Base-by-base conservation (phyloP, 2,797 vertebrate species). In the Xenops minutus region DNA sequence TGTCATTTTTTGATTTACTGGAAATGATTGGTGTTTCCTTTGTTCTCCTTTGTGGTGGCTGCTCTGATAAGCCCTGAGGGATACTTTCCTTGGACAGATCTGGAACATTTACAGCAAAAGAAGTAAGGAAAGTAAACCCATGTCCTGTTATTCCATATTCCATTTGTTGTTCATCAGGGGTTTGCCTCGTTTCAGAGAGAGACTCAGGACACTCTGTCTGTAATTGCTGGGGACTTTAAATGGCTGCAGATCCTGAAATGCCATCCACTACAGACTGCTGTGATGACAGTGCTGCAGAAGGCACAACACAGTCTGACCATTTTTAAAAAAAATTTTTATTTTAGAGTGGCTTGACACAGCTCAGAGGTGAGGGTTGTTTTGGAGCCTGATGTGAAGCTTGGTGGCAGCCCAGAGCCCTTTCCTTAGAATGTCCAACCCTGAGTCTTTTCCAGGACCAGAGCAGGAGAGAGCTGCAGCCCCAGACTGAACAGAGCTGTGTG, bases 1-100 rank as follows among this genome's bases (percentile, higher is more conserved):
- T 96, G 96, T 94, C 93, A 96, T 67, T 89, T 95, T 92, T 77
- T 96, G 91, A 89, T 97, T 96, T 91, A n/a, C 94, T 95, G 87
- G 91, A 95, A 94, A 92, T 93, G 96, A 96, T 94, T 95, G 96
- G 95, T 95, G 96, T 95, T 96, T 97, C 96, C 95, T 97, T 96
- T 96, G 93, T 97, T 96, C 95, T 95, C 37, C 62, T 93, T 92
- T 88, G 81, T 10, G 80, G 91, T 96, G 94, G 84, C 84, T 95
- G 90, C 88, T 96, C 88, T 92, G 94, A 96, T 93, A 95, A 95
- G 73, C 75, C 89, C 90, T 43, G 79, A 92, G 89, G 89, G 91
- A 96, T 52, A 16, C 76, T 91, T 96, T 86, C 91, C 85, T 96
- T 88, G 78, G 72, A 61, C 56, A 55, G 78, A 92, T 79, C 88